phyloP scores from a whole-genome alignment of 2,888 invertebrate species.

The Agapetus fuscipes region DNA sequence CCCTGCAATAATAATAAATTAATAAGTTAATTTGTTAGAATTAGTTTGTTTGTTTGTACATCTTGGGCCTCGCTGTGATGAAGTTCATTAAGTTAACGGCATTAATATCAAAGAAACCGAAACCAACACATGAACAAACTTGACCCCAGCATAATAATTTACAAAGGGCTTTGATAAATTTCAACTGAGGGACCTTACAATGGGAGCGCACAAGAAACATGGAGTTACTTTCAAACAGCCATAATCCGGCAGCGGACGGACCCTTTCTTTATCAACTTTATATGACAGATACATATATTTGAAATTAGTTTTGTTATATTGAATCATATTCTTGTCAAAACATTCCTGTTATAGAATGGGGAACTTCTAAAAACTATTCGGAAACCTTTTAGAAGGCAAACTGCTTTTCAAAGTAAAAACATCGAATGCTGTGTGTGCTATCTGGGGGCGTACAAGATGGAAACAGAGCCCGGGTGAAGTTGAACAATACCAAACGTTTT shows the following conservation, averaged over 20 bases:
- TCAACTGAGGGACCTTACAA: slow-evolving; percentile 11
- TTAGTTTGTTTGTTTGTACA: slow-evolving; percentile 13
- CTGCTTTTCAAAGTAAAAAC: slow-evolving; percentile 8
- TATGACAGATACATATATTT: slow-evolving; percentile 15
- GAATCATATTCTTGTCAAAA: slow-evolving; percentile 19
- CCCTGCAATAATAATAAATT: too few relatives aligned
- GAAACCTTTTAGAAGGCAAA: slow-evolving; percentile 12
- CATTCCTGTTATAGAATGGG: slow-evolving; percentile 8
- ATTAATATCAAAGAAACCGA: slow-evolving; percentile 20
- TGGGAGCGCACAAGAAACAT: slow-evolving; percentile 7
- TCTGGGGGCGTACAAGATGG: not conserved
- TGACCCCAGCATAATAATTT: slow-evolving; percentile 19
- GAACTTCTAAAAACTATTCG: slow-evolving; percentile 14
- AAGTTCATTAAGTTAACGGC: slow-evolving; percentile 14
- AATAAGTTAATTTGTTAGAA: slow-evolving; percentile 14
- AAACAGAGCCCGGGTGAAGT: not conserved
- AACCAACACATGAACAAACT: slow-evolving; percentile 16
- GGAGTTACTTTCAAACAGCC: slow-evolving; percentile 9
- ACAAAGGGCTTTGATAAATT: slow-evolving; percentile 18
- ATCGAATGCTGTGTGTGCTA: slow-evolving; percentile 1
- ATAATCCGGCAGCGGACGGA: slow-evolving; percentile 8
- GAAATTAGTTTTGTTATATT: slow-evolving; percentile 20
- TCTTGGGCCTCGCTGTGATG: slow-evolving; percentile 10
- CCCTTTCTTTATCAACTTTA: slow-evolving; percentile 13
- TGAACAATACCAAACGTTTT: too few relatives aligned